These are phyloP conservation scores for Peromyscus californicus DNA, from an alignment of 2,113 vertebrate genomes.

Conservation along the genomic window DNA sequence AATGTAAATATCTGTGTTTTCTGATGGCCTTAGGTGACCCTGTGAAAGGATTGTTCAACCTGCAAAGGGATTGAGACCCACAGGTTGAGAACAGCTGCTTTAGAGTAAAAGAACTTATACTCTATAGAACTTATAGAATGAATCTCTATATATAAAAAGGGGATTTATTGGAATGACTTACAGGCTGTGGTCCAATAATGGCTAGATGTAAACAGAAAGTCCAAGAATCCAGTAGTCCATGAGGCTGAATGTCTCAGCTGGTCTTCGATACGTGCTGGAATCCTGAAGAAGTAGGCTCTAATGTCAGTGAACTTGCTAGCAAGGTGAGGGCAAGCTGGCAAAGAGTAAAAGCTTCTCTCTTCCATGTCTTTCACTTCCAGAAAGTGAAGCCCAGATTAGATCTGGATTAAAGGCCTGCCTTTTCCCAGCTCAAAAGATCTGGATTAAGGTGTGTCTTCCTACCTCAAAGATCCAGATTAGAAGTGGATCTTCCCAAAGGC, in stretches of 20 bases:
- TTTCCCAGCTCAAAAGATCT: neutral
- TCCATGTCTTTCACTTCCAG: neutral
- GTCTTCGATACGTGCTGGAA: neutral
- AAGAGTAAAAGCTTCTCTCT: neutral
- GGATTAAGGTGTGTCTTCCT: neutral
- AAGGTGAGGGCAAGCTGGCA: neutral
- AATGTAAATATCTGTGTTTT: neutral
- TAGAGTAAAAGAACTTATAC: neutral
- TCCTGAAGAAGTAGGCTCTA: neutral
- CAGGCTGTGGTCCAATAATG: neutral
- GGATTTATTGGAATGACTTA: neutral
- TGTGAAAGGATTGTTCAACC: neutral
- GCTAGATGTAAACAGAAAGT: neutral
- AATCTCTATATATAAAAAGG: neutral
- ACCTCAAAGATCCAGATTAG: neutral
- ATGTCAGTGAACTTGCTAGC: neutral
- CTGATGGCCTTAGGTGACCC: neutral
- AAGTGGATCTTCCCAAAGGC: neutral
- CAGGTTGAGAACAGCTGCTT: neutral
- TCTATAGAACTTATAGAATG: neutral
- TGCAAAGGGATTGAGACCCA: neutral
- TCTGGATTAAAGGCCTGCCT: neutral
- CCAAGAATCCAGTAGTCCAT: neutral
- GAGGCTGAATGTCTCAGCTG: neutral
- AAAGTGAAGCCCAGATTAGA: neutral